These are phyloP conservation scores for Artibeus jamaicensis DNA, from an alignment of 2,797 vertebrate species.

Conservation along the genomic window DNA sequence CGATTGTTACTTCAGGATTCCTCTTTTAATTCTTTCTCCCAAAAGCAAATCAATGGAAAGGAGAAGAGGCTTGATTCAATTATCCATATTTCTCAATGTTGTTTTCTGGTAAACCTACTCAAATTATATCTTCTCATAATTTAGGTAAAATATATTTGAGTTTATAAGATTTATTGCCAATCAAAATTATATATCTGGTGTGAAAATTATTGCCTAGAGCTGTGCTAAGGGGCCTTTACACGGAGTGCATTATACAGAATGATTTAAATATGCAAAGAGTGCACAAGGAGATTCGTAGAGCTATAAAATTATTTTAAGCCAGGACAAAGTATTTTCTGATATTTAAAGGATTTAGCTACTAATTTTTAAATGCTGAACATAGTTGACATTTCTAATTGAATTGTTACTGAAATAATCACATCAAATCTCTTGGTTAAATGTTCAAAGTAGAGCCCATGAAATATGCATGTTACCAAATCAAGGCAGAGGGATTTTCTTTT, in stretches of 20 bases:
- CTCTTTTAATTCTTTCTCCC: neutral
- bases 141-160: slow-evolving; percentile 41
- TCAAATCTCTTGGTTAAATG: slow-evolving; percentile 64
- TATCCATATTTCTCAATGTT: neutral
- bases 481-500: neutral
- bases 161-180: slow-evolving; percentile 38
- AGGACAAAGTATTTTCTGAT: slow-evolving; percentile 57
- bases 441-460: slow-evolving; percentile 60
- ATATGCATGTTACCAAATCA: slow-evolving; percentile 69
- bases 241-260: slow-evolving; percentile 49
- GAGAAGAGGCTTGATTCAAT: neutral
- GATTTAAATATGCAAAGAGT: slow-evolving; percentile 69
- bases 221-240: slow-evolving; percentile 46
- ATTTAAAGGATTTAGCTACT: slow-evolving; percentile 66
- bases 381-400: slow-evolving; percentile 75
- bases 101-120: neutral
- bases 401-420: slow-evolving; percentile 69
- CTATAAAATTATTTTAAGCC: slow-evolving; percentile 64
- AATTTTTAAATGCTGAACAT: slow-evolving; percentile 72
- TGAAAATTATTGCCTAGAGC: slow-evolving; percentile 63
- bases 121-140: slow-evolving; percentile 25
- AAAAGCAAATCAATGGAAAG: slow-evolving; percentile 3
- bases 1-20: neutral
- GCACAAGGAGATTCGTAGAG: slow-evolving; percentile 42
- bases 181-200: slow-evolving; percentile 30